A percentile compares a stretch with the other conserved stretches of the same genome.
phyloP scores from a whole-genome alignment of 2,113 vertebrate species.

The Craseonycteris thonglongyai region DNA sequence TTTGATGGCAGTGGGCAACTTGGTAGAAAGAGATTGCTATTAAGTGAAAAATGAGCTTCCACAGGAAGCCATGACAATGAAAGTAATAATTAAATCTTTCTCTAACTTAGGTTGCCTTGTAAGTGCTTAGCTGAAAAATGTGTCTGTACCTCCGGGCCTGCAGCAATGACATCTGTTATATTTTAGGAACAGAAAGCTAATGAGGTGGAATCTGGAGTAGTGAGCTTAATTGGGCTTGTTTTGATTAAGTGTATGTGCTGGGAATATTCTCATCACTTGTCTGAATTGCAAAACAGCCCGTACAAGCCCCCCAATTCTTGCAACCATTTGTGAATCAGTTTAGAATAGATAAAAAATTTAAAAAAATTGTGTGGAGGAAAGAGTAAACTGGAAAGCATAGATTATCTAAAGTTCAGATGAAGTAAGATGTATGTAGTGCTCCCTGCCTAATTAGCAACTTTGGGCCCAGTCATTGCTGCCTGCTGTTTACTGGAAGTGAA shows the following conservation, averaged over 20 bases:
- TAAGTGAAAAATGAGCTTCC: conserved; percentile 80
- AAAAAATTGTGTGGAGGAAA: conserved; percentile 57
- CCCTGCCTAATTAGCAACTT: conserved; percentile 68
- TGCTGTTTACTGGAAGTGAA: conserved; percentile 29
- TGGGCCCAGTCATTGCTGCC: conserved; percentile 37
- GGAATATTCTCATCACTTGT: conserved; percentile 84
- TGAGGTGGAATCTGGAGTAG: conserved; percentile 85
- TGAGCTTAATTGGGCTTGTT: conserved; percentile 88
- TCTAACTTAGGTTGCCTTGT: conserved; percentile 82
- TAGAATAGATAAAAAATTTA: conserved; percentile 57
- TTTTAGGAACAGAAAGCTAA: conserved; percentile 87
- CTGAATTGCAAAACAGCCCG: conserved; percentile 81
- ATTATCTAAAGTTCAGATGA: conserved; percentile 64
- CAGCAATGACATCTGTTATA: conserved; percentile 87
- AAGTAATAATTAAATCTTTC: conserved; percentile 84
- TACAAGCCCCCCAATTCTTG: conserved; percentile 75
- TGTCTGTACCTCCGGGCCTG: conserved; percentile 81
- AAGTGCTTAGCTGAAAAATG: conserved; percentile 83
- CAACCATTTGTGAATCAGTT: conserved; percentile 73
- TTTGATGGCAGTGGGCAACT: conserved; percentile 58
- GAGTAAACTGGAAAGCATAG: conserved; percentile 70
- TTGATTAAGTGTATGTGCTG: conserved; percentile 87
- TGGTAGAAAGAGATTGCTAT: conserved; percentile 69
- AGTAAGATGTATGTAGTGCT: conserved; percentile 44
- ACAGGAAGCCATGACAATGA: conserved; percentile 77